Conservation (phyloP, 2,888 invertebrate species). For the Aphodius granarius region DNA sequence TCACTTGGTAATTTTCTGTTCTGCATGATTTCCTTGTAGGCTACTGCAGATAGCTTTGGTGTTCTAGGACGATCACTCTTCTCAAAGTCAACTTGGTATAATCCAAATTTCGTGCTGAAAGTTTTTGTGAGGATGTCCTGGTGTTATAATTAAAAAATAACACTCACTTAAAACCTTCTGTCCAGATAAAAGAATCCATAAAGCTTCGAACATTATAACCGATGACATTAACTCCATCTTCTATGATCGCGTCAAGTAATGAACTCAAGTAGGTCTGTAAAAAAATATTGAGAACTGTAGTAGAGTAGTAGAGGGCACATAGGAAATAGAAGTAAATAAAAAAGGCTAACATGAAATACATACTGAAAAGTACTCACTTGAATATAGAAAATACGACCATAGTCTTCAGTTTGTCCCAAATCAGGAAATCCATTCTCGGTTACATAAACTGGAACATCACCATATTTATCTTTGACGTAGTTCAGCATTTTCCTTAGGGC, state of each 20-base stretch:
- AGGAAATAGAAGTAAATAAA: neutral
- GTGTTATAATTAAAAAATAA: neutral
- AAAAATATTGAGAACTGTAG: too few species aligned
- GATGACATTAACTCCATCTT: slow-evolving; percentile 21
- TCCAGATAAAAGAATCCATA: slow-evolving; percentile 23
- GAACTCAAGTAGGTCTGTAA: slow-evolving; percentile 20
- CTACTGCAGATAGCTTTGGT: slow-evolving; percentile 24
- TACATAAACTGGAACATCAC: slow-evolving; percentile 21
- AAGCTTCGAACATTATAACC: slow-evolving; percentile 24
- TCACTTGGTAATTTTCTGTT: slow-evolving; percentile 22
- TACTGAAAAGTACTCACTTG: slow-evolving; percentile 18
- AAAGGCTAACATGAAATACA: neutral
- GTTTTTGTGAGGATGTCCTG: neutral
- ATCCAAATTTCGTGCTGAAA: slow-evolving; percentile 22
- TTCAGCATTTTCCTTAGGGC: slow-evolving; percentile 21
- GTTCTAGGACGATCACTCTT: slow-evolving; percentile 16
- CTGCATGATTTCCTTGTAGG: slow-evolving; percentile 21
- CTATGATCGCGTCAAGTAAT: slow-evolving; percentile 16
- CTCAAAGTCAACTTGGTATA: slow-evolving; percentile 21
- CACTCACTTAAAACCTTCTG: slow-evolving; percentile 21
- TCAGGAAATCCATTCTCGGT: slow-evolving; percentile 28
- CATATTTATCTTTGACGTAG: slow-evolving; percentile 16
- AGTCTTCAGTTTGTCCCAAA: slow-evolving; percentile 22
- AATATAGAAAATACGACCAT: slow-evolving; percentile 23
- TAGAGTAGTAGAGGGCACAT: too few species aligned